Evolutionary conservation across 1,140 invertebrate species (phyloP).

Genomic region (Pygmarrhopalites habei): DNA sequence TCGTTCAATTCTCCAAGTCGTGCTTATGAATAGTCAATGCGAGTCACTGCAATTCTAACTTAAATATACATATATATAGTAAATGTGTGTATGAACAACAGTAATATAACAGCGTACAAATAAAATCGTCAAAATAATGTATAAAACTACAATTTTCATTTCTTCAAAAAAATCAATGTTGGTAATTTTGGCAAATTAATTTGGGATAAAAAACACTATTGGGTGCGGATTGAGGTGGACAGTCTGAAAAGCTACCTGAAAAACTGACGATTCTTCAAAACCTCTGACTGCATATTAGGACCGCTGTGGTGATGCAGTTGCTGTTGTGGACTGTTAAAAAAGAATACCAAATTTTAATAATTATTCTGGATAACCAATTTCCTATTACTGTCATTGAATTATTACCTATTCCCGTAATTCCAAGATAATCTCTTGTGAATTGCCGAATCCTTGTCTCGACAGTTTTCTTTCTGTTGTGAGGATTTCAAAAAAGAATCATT

Average conservation of each 20-base stretch:
- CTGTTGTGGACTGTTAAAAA: no score
- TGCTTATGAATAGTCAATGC: no score
- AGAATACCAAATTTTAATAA: no score
- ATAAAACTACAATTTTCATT: background rate
- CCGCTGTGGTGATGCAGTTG: slow-evolving; percentile 24
- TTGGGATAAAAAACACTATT: background rate
- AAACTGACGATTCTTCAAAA: slow-evolving; percentile 47
- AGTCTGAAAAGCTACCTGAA: slow-evolving; percentile 49
- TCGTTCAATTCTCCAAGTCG: no score
- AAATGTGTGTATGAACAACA: background rate
- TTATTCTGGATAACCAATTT: no score
- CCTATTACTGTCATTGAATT: no score
- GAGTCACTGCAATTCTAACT: no score
- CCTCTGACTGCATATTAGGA: slow-evolving; percentile 21
- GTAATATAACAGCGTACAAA: slow-evolving; percentile 7
- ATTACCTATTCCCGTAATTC: slow-evolving; percentile 51
- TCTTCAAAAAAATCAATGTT: slow-evolving; percentile 26
- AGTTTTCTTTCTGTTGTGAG: slow-evolving; percentile 49
- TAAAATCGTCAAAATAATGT: background rate
- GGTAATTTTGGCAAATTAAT: slow-evolving; percentile 15
- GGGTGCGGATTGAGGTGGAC: slow-evolving; percentile 43
- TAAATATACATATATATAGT: no score
- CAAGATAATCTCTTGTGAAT: slow-evolving; percentile 61
- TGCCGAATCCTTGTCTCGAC: slow-evolving; percentile 47
- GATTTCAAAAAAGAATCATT: no score